Conservation (phyloP, 2,113 vertebrate genomes). For the Chaetodon trifascialis region DNA sequence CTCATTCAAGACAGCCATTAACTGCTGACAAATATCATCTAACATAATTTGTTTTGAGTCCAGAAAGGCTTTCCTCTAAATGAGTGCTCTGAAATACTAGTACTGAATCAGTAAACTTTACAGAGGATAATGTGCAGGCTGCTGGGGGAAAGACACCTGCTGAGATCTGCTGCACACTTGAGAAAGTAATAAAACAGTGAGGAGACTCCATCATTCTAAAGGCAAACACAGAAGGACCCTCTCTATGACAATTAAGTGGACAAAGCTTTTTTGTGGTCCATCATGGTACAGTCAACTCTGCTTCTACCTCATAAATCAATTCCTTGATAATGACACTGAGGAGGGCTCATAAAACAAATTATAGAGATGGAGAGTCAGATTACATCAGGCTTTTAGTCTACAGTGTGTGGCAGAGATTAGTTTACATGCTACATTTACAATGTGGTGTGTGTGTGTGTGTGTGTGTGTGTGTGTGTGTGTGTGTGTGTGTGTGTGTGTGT, state of each 20-base stretch:
- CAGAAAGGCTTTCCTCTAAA: slow-evolving; percentile 51
- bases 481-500: too few relatives aligned
- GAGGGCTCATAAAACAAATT: slow-evolving; percentile 75
- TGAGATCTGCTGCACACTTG: slow-evolving; percentile 53
- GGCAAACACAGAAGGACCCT: slow-evolving; percentile 33
- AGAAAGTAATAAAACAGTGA: slow-evolving; percentile 60
- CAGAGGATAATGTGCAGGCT: slow-evolving; percentile 46
- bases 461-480: neutral
- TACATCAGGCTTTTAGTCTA: slow-evolving; percentile 71
- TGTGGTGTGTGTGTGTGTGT: neutral
- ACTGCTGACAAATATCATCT: slow-evolving; percentile 60
- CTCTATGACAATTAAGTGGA: slow-evolving; percentile 46
- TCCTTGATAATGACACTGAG: slow-evolving; percentile 66
- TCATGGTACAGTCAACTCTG: slow-evolving; percentile 50
- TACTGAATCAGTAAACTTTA: slow-evolving; percentile 65
- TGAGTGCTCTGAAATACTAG: slow-evolving; percentile 67
- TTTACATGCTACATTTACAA: slow-evolving; percentile 61
- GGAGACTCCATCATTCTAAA: slow-evolving; percentile 19
- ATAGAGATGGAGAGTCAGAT: slow-evolving; percentile 71
- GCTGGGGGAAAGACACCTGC: slow-evolving; percentile 44
- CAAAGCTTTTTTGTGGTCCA: slow-evolving; percentile 52
- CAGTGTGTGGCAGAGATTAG: slow-evolving; percentile 53
- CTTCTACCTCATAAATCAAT: slow-evolving; percentile 57
- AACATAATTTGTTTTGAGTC: slow-evolving; percentile 60
- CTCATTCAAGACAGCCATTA: slow-evolving; percentile 34